These are phyloP conservation scores for Sturmia bella DNA, from an alignment of 2,888 invertebrate genomes.

Conservation along the genomic window DNA sequence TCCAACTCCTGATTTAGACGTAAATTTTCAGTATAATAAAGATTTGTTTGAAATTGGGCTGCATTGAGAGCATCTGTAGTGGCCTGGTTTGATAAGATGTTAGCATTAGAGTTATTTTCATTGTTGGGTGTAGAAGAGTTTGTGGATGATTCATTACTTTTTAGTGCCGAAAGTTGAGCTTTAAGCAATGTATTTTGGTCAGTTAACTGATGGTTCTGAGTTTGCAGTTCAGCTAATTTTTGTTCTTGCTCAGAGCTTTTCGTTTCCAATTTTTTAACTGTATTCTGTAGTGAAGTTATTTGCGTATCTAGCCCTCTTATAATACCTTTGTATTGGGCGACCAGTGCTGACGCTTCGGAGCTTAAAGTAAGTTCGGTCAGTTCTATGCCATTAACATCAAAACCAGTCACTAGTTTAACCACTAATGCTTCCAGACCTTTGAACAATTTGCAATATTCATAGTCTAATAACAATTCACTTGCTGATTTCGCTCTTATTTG, in stretches of 20 bases:
- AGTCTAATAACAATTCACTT: conserved; percentile 93
- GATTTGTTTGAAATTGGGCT: conserved; percentile 77
- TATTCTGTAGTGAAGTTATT: conserved; percentile 81
- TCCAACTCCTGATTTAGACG: conserved; percentile 79
- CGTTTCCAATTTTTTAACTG: conserved; percentile 74
- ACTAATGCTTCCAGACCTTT: conserved; percentile 88
- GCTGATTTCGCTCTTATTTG: conserved; percentile 90
- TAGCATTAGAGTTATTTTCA: conserved; percentile 43
- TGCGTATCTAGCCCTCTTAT: conserved; percentile 94
- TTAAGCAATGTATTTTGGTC: conserved; percentile 94
- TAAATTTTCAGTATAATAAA: conserved; percentile 80
- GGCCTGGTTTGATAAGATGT: conserved; percentile 10
- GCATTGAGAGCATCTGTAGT: conserved; percentile 73
- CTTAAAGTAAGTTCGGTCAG: conserved; percentile 82
- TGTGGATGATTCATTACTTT: conserved; percentile 71
- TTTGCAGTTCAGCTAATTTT: conserved; percentile 86
- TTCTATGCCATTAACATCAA: conserved; percentile 82
- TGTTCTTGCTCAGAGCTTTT: conserved; percentile 78
- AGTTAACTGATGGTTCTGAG: conserved; percentile 88
- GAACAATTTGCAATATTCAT: conserved; percentile 96
- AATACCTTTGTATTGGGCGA: conserved; percentile 91
- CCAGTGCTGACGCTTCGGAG: conserved; percentile 80
- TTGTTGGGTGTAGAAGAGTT: conserved; percentile 58
- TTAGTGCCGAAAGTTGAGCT: conserved; percentile 85
- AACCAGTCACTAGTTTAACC: conserved; percentile 83